Evolutionary conservation across 2,113 vertebrate genomes (phyloP).

Genomic region (Xyliphius kryptos): DNA sequence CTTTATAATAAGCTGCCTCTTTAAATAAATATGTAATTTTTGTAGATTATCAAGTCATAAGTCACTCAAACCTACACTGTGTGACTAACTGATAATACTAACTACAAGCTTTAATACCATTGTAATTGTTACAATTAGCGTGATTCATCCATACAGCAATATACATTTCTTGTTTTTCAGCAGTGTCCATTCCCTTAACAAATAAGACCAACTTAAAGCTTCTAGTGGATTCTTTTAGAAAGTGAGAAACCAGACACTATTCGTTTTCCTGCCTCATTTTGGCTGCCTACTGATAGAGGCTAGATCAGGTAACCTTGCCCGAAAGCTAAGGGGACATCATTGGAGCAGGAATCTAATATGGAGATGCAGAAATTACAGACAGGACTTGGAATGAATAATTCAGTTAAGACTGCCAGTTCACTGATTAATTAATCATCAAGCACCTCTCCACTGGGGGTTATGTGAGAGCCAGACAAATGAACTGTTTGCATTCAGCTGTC

Average conservation of each 20-base stretch:
- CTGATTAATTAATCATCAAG: slow-evolving; percentile 47
- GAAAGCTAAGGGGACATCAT: slow-evolving; percentile 17
- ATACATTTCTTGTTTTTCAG: neutral
- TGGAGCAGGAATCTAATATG: slow-evolving; percentile 44
- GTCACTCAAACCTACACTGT: no score
- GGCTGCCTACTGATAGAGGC: slow-evolving; percentile 33
- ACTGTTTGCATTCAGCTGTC: slow-evolving; percentile 43
- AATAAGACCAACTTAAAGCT: slow-evolving; percentile 16
- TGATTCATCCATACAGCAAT: neutral
- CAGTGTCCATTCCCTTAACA: slow-evolving; percentile 16
- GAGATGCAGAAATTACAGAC: slow-evolving; percentile 44
- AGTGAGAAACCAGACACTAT: slow-evolving; percentile 31
- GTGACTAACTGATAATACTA: no score
- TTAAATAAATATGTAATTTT: neutral
- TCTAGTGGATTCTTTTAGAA: slow-evolving; percentile 32
- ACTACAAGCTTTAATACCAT: no score
- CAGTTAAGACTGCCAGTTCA: slow-evolving; percentile 41
- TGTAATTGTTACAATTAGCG: slow-evolving; percentile 4
- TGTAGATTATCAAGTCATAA: no score
- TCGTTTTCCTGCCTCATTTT: slow-evolving; percentile 29
- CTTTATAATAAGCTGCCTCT: neutral
- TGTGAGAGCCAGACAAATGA: slow-evolving; percentile 41
- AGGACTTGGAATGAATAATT: slow-evolving; percentile 42
- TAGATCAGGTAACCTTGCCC: slow-evolving; percentile 31
- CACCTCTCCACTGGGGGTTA: slow-evolving; percentile 44